Evolutionary conservation across 2,113 vertebrate genomes (phyloP), one percentile per base, ranked within the genome.

Genomic region (Epinephelus fuscoguttatus): DNA sequence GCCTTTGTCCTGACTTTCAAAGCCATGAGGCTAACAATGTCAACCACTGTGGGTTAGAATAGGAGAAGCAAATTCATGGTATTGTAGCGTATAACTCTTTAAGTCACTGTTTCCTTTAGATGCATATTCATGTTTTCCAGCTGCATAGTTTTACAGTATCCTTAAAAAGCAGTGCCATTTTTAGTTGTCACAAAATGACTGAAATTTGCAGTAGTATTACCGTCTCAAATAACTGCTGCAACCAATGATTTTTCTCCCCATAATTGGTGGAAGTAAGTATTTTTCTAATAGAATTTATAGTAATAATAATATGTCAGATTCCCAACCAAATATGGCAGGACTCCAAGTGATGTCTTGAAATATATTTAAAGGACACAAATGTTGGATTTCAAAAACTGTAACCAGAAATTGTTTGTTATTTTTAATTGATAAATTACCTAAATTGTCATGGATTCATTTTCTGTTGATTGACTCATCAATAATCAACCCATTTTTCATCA

Each of bases 1-100:
- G 42, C 55, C 74, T 84, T 70, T 78, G 80, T 88, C 56, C 70
- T 76, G 27, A 61, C 15, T 70, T 73, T 74, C 78, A 71, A 64
- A 56, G 70, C 45, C 14, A 37, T 27, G 55, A 52, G 80, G 69
- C 75, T 79, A 52, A 42, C 33, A 42, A 11, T 42, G 68, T 59
- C 25, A 55, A 7, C 37, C 21, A 3, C 56, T 47, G 33, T 40
- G 23, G 33, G 14, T 59, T n/a, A 30, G 21, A 21, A 13, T 11
- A 23, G n/a, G 53, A n/a, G 45, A 63, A 52, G 52, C 15, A 23
- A 30, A 52, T 27, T 63, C 18, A 40, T 49, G 3, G 2, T 37
- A 14, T 56, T 23, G 57, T 10, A 45, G 1, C 15, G 40, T 27
- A 25, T 10, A 25, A 7, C 21, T 18, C 37, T 12, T 10, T 25